Percentiles rank a stretch among this genome's conserved stretches.
These are phyloP conservation scores for Pristionchus fissidentatus DNA, from an alignment of 2,888 invertebrate genomes.

Conservation along the genomic window DNA sequence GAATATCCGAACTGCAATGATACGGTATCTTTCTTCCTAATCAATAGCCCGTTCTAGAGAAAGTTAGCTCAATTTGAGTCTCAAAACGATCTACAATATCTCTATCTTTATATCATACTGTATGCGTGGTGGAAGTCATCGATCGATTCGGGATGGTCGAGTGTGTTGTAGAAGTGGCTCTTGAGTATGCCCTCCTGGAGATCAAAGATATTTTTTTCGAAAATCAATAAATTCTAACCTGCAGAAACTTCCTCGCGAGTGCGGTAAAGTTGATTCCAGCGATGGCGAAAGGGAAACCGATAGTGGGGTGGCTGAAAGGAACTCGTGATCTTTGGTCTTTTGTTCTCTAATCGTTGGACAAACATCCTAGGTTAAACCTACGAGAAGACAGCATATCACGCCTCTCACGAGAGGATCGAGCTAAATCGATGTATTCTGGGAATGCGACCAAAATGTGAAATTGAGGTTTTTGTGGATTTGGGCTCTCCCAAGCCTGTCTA, in stretches of 20 bases:
- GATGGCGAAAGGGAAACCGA: slow-evolving; percentile 45
- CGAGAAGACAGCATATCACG: too few species aligned
- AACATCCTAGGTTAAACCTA: too few species aligned
- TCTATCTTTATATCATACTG: slow-evolving; percentile 9
- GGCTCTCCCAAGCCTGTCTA: too few species aligned
- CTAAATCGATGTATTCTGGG: too few species aligned
- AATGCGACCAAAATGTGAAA: too few species aligned
- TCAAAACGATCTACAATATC: too few species aligned
- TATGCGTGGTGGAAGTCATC: slow-evolving; percentile 44
- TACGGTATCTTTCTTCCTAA: neutral
- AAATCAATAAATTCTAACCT: neutral
- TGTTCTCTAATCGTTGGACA: too few species aligned
- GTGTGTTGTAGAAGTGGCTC: slow-evolving; percentile 46
- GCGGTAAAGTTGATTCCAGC: slow-evolving; percentile 48
- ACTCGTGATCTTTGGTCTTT: neutral
- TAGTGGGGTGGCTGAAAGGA: slow-evolving; percentile 34
- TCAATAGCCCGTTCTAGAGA: neutral
- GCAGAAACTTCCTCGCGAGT: slow-evolving; percentile 37
- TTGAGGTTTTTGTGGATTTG: too few species aligned
- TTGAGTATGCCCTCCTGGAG: slow-evolving; percentile 18
- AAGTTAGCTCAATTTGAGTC: too few species aligned
- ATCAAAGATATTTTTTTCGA: neutral
- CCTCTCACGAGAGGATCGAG: too few species aligned
- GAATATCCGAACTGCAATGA: slow-evolving; percentile 38
- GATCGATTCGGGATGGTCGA: slow-evolving; percentile 5